A percentile compares a stretch with the other conserved stretches of the same genome.
phyloP scores from a whole-genome alignment of 2,113 vertebrate species.

The Tupaia tana region DNA sequence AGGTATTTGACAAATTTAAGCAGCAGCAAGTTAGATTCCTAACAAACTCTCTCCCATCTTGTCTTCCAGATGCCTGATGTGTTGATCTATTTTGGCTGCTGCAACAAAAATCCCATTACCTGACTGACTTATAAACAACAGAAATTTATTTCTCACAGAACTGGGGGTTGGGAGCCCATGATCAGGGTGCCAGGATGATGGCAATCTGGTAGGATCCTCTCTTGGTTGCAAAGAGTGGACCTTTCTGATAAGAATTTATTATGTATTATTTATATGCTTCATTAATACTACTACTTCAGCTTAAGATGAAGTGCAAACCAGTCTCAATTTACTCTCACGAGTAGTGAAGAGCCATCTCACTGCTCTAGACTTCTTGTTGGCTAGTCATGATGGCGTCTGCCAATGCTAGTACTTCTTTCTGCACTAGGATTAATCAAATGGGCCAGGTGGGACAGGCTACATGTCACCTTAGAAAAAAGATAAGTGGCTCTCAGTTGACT shows the following conservation, averaged over 20 bases:
- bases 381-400: neutral
- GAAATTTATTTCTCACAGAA: neutral
- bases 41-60: neutral
- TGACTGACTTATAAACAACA: neutral
- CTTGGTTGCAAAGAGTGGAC: neutral
- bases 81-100: neutral
- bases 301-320: neutral
- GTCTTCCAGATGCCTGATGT: neutral
- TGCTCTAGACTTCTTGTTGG: neutral
- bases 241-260: neutral
- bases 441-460: neutral
- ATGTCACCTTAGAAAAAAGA: neutral
- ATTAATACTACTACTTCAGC: neutral
- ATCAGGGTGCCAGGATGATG: neutral
- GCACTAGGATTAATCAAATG: neutral
- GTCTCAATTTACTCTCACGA: neutral
- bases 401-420: neutral
- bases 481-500: neutral
- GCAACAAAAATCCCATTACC: neutral
- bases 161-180: neutral
- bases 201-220: neutral
- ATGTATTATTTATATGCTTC: neutral
- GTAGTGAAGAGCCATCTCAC: neutral
- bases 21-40: neutral
- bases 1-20: neutral